Evolutionary conservation across 2,888 invertebrate genomes (phyloP), one percentile per base, ranked within the genome.

Genomic region (Melanchra persicariae): DNA sequence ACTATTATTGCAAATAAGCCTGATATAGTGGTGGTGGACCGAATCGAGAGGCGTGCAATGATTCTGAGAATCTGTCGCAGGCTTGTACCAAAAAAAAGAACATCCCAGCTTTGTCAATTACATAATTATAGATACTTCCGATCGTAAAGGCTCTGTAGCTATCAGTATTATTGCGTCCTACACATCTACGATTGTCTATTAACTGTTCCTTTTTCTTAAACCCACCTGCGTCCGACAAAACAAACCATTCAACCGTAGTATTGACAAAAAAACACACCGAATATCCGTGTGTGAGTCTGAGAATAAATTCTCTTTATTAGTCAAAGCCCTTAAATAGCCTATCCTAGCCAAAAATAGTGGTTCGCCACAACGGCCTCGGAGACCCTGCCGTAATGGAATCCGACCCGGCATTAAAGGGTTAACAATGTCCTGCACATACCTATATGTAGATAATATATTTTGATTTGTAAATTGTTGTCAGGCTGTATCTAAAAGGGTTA

Each of bases 261-360:
- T 75, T 77, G 73, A 62, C 62, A 81, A 73, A 77, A 82, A 82
- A 83, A 77, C 78, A 66, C 67, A 43, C 71, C 45, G 26, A 69
- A 80, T 74, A 73, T 72, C 68, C 63, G 54, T 70, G 63, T 80
- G 81, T 77, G 77, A 15, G 40, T 15, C 67, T 59, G 73, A 78
- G 85, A 89, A 92, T 92, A 92, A 91, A 93, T 92, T 91, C 86
- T 86, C 89, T 92, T 92, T 92, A 93, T 91, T 92, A 90, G 89
- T 84, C 85, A 55, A 81, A 83, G 79, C 80, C 87, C 87, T 89
- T 92, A 92, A 92, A 92, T 92, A 93, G 90, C 89, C 88, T 84
- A 82, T 83, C 82, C 81, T 81, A 80, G 84, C 86, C 91, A 92
- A 93, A 92, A 93, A 92, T 92, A 91, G 92, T 92, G 93, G 93